These are phyloP conservation scores for Neomorphus geoffroyi DNA, from an alignment of 2,797 vertebrate genomes.

Conservation along the genomic window DNA sequence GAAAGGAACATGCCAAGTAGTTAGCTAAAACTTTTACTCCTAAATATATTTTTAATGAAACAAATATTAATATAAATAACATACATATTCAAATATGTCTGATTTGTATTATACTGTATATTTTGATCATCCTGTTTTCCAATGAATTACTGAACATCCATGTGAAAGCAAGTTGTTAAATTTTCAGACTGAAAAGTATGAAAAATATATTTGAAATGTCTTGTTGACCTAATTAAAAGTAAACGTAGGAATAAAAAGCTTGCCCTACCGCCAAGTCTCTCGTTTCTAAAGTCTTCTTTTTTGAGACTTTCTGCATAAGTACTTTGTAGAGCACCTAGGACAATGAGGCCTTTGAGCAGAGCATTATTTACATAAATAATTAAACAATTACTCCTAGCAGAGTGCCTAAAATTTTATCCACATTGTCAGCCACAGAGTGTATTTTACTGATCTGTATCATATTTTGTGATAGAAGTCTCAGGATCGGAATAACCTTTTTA, in stretches of 20 bases:
- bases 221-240: background rate
- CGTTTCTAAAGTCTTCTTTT: background rate
- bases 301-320: background rate
- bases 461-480: conserved; percentile 29
- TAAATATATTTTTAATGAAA: background rate
- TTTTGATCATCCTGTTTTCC: background rate
- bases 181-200: background rate
- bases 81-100: background rate
- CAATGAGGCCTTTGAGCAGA: background rate
- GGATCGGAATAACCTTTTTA: conserved; percentile 40
- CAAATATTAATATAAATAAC: background rate
- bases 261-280: background rate
- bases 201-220: background rate
- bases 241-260: background rate
- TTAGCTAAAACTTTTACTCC: background rate
- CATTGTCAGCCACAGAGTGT: background rate
- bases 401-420: background rate
- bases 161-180: background rate
- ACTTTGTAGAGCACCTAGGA: background rate
- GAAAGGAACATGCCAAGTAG: background rate
- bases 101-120: background rate
- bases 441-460: background rate
- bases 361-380: background rate
- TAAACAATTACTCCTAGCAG: background rate
- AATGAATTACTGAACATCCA: background rate